Conservation (phyloP, 2,797 vertebrate genomes). For the Garrulus glandarius region DNA sequence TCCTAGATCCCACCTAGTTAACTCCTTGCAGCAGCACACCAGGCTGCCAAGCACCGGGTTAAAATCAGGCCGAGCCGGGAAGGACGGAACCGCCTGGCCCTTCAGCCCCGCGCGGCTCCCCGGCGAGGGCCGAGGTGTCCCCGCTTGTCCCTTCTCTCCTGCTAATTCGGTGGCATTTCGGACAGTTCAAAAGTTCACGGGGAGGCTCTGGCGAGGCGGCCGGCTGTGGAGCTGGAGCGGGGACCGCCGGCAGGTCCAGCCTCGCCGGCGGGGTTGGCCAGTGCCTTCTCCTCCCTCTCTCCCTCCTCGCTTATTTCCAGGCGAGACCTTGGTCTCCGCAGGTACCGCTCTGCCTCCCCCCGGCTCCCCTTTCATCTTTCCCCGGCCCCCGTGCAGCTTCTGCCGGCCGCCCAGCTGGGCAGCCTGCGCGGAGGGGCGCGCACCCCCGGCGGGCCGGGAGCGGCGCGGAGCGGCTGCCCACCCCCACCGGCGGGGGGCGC, state of each 20-base stretch:
- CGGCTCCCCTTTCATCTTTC: neutral
- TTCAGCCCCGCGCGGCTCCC: neutral
- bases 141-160: neutral
- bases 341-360: neutral
- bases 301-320: neutral
- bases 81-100: neutral
- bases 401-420: neutral
- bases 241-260: neutral
- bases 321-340: neutral
- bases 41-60: neutral
- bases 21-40: neutral
- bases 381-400: neutral
- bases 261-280: neutral
- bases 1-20: constrained; percentile 41
- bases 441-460: neutral
- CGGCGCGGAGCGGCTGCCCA: neutral
- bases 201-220: neutral
- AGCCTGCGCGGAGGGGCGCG: neutral
- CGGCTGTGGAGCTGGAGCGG: neutral
- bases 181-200: neutral
- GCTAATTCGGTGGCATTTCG: neutral
- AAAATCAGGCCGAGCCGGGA: neutral
- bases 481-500: neutral
- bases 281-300: neutral
- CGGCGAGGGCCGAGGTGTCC: neutral